Base-by-base conservation (phyloP, 2,888 invertebrate species). In the Tetrapedia diversipes region DNA sequence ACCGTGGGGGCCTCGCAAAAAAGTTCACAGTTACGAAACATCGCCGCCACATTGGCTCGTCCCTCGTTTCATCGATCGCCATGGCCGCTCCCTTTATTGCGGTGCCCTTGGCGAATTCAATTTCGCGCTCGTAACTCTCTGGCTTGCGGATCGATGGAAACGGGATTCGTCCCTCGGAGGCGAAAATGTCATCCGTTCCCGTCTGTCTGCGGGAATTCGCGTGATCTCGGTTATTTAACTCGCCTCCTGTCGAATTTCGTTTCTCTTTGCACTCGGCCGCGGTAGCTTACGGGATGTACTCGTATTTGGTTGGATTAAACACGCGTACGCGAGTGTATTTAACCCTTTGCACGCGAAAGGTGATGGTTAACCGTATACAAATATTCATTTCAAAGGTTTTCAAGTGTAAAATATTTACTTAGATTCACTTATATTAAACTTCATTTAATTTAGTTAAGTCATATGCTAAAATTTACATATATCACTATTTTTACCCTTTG, bases 1-100 rank as follows among this genome's bases (percentile, higher is more conserved):
- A 77, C 66, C n/a, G n/a, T n/a, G n/a, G 83, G 63, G 43, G 19
- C 71, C 71, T 73, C 78, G 82, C 57, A 71, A 83, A 81, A 81
- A 83, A 77, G 47, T 67, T 27, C 29, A 49, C 82, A 45, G 68
- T 78, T 79, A 27, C 77, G 78, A 84, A 84, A 84, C 73, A 54
- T 37, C 53, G 59, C 41, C n/a, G 24, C 57, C 43, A 4, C n/a
- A n/a, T 32, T 41, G 6, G 47, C 22, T 37, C 59, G 57, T 53
- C 61, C 68, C 22, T 41, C 69, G 78, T 66, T 51, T 60, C 51
- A 59, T 60, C 82, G 79, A 71, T 65, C 66, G 14, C 24, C 34
- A 22, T 11, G 49, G 6, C 45, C 47, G 51, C 43, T 45, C 64
- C 61, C 66, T 76, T 82, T 81, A 79, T 80, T 70, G 63, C 54